phyloP scores from a whole-genome alignment of 2,888 invertebrate species.

The Sylvicola fuscatus region DNA sequence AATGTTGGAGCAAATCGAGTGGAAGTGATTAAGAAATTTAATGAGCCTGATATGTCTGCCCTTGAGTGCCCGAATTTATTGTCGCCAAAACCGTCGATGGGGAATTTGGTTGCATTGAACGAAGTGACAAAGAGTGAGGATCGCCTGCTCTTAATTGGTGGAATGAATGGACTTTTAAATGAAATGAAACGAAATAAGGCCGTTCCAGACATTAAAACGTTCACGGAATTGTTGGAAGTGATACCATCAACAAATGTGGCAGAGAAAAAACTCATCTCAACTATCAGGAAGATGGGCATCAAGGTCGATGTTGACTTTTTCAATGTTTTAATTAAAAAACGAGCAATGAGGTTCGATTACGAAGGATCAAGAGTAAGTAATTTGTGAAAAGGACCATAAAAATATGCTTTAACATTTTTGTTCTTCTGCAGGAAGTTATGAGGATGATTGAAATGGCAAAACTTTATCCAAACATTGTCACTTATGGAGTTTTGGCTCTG shows the following conservation, averaged over 20 bases:
- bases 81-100: slow-evolving; percentile 33
- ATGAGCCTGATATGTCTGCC: slow-evolving; percentile 6
- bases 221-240: slow-evolving; percentile 53
- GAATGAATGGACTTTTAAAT: slow-evolving; percentile 48
- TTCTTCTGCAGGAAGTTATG: slow-evolving; percentile 30
- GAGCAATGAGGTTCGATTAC: slow-evolving; percentile 47
- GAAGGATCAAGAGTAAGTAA: slow-evolving; percentile 45
- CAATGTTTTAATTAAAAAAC: slow-evolving; percentile 67
- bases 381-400: too few relatives aligned
- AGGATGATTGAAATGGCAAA: slow-evolving; percentile 32
- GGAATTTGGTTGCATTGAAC: slow-evolving; percentile 34
- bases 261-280: slow-evolving; percentile 44
- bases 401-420: too few relatives aligned
- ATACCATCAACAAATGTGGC: slow-evolving; percentile 41
- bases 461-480: slow-evolving; percentile 50
- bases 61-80: slow-evolving; percentile 43
- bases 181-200: slow-evolving; percentile 48
- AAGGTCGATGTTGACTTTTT: slow-evolving; percentile 63
- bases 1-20: neutral
- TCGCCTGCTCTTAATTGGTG: slow-evolving; percentile 59
- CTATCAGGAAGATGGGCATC: slow-evolving; percentile 36
- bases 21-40: neutral
- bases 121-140: slow-evolving; percentile 39
- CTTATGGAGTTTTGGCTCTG: slow-evolving; percentile 70
- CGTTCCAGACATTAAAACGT: slow-evolving; percentile 56